Percentiles rank a stretch among this genome's conserved stretches.
These are phyloP conservation scores for Morone chrysops DNA, from an alignment of 2,113 vertebrate genomes.

Conservation along the genomic window DNA sequence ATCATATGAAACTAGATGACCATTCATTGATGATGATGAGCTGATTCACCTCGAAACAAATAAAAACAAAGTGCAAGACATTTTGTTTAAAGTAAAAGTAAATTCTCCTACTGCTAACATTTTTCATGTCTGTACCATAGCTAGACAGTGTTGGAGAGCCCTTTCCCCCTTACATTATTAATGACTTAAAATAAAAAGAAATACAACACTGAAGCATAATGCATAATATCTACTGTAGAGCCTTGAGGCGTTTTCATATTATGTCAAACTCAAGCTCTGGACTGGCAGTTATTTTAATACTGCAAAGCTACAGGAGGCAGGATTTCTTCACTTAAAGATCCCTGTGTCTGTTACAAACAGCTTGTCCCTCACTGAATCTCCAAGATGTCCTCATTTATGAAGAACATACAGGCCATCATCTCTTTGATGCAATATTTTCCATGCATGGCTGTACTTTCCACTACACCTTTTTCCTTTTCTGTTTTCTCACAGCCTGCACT, in stretches of 20 bases:
- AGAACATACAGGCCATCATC: constrained; percentile 12
- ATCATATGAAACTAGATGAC: too few species aligned
- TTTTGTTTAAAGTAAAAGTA: not conserved
- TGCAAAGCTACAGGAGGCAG: not conserved
- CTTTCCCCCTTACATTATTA: constrained; percentile 4
- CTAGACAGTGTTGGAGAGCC: constrained; percentile 17
- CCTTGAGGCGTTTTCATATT: not conserved
- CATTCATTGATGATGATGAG: not conserved
- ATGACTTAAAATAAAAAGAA: constrained; percentile 28
- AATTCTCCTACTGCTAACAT: not conserved
- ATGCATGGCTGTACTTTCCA: not conserved
- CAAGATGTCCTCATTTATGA: constrained; percentile 23
- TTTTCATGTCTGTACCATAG: constrained; percentile 5
- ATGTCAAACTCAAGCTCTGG: not conserved
- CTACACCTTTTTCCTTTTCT: not conserved
- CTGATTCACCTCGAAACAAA: constrained; percentile 27
- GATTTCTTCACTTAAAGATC: constrained; percentile 15
- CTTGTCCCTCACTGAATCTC: not conserved
- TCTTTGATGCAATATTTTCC: constrained; percentile 19
- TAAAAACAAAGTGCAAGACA: not conserved
- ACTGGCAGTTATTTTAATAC: constrained; percentile 11
- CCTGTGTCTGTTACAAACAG: not conserved
- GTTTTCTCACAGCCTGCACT: not conserved
- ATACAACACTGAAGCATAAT: constrained; percentile 11
- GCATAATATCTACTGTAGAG: constrained; percentile 1